Evolutionary conservation across 2,888 invertebrate species (phyloP), one percentile per base, ranked within the genome.

Genomic region (Argyresthia goedartella): DNA sequence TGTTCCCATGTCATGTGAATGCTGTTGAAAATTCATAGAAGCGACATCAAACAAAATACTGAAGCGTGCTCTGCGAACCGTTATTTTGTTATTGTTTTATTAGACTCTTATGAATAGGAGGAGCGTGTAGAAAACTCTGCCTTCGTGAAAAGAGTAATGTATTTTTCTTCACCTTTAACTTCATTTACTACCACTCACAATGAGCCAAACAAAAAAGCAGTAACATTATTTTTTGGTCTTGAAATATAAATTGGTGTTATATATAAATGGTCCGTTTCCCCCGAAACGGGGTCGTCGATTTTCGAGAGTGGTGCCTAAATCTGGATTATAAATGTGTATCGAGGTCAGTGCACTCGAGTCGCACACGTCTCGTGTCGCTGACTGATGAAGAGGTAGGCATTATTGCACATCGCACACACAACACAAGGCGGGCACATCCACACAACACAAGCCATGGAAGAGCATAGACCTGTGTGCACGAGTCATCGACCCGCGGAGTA

Each of bases 341-440:
- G 65, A 64, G 74, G 71, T 66, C 76, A 66, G 57, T 71, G 72
- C 66, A 71, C 73, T 76, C 71, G 68, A 69, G 62, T 66, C 65
- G 65, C 62, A 69, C 14, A 39, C 51, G 15, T 46, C 35, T 48
- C 48, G 25, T 33, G 9, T 66, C 62, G 62, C 63, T 64, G 63
- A 60, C 62, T 65, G 67, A 73, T 72, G 63, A 66, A 66, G 68
- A 68, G 57, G 53, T 62, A 59, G 59, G 60, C 59, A 59, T 58
- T 25, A 25, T 25, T 25, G 25, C 25, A 53, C 52, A 51, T 52
- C 53, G 43, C 49, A 52, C 49, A 45, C 44, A 35, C 39, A 16
- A 11, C 25, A 46, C 8, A 9, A 2, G 11, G 33, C 25, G 46
- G 46, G n/a, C 15, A 33, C 25, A 25, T 46, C n/a, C 3, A 6